Evolutionary conservation across 2,113 vertebrate species (phyloP).

Genomic region (Vulpes ferrilata): DNA sequence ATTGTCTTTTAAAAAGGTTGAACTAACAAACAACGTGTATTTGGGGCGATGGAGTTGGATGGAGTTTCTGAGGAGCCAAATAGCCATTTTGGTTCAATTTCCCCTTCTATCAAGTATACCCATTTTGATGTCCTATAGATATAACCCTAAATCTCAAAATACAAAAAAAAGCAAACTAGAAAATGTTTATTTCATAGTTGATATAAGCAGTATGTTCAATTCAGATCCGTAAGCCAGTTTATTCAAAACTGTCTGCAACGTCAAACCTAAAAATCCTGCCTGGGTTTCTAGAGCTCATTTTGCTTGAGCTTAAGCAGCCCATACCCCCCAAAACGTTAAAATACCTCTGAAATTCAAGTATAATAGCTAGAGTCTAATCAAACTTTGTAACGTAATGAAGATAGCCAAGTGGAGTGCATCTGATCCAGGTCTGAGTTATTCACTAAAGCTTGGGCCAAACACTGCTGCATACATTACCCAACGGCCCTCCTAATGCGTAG

Average conservation of each 20-base stretch:
- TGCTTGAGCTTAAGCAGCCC: neutral
- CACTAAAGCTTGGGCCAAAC: constrained; percentile 61
- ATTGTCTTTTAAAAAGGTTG: neutral
- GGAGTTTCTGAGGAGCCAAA: neutral
- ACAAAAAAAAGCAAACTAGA: neutral
- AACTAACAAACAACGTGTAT: neutral
- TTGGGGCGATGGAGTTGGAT: neutral
- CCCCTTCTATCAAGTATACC: neutral
- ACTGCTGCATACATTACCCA: constrained; percentile 74
- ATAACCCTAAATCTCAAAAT: neutral
- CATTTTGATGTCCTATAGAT: neutral
- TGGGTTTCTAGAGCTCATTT: neutral
- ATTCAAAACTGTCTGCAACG: neutral
- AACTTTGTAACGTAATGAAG: neutral
- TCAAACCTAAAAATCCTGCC: neutral
- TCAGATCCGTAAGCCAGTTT: neutral
- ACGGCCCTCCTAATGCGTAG: constrained; percentile 57
- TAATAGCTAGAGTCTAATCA: neutral
- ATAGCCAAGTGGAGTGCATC: neutral
- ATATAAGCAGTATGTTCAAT: neutral
- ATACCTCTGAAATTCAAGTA: constrained; percentile 12
- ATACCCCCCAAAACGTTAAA: neutral
- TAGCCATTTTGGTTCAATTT: neutral
- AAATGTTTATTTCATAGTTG: neutral
- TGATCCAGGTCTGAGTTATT: constrained; percentile 48